Base-by-base conservation (phyloP, 2,888 invertebrate genomes). In the Tigriopus californicus region DNA sequence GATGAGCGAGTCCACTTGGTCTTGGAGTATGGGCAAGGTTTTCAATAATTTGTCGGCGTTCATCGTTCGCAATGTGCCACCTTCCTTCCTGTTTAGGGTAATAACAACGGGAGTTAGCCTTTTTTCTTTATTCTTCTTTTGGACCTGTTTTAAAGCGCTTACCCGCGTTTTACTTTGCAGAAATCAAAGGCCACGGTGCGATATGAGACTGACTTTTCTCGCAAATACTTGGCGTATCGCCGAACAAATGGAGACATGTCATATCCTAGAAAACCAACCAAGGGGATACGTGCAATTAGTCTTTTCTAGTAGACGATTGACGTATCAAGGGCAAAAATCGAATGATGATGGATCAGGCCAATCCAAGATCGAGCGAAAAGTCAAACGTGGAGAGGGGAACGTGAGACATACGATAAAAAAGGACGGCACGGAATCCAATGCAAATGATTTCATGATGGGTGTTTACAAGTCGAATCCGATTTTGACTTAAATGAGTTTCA, bases 231-330 rank as follows among this genome's bases (percentile, higher is more conserved):
- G 70, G 97, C 94, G 76, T 98, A 98, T 66, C 95, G 82, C 71
- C 97, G 80, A 72, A 99, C 97, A 75, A 94, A 98, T 66, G 92
- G 92, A 56, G 97, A 97, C 95, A 99, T 98, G 74, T 98, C 97
- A 77, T 95, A 97, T 63, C 92, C 94, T 92, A 76, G 58, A 74
- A 71, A 64, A 64, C 13, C 12, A 49, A 20, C 5, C 15, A 44
- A 44, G 10, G n/a, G n/a, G 46, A 41, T 33, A 33, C 3, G 8
- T 33, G 33, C 33, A 33, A 33, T 33, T 3, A 33, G 33, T 3
- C 33, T 33, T 33, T 33, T 33, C 33, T 33, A 5, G 4, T 3
- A 33, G 8, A 33, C 3, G 33, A 5, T 33, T 33, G n/a, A n/a
- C n/a, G n/a, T 33, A 3, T 33, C 4, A 33, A 33, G 33, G 33